Conservation (phyloP, 1,140 invertebrate species). For the Euura lappo region DNA sequence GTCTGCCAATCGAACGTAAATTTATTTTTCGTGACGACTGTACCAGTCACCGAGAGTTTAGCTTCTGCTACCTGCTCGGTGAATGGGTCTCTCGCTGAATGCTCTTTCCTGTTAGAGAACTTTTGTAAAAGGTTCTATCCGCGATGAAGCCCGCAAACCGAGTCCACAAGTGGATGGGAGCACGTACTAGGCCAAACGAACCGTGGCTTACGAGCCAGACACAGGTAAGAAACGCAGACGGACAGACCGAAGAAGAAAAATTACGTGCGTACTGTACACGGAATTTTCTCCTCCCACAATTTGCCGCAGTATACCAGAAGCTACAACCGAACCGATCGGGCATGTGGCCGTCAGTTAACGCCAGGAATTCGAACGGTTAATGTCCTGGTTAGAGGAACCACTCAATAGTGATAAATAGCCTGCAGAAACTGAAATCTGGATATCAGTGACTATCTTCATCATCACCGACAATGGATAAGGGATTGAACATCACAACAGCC, state of each 20-base stretch:
- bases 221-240: not conserved
- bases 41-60: not conserved
- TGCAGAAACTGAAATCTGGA: not conserved
- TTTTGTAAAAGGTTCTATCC: not conserved
- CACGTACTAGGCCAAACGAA: too few species aligned
- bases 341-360: conserved; percentile 37
- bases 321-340: conserved; percentile 8
- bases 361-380: conserved; percentile 27
- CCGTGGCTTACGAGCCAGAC: not conserved
- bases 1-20: too few species aligned
- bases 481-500: not conserved
- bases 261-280: not conserved
- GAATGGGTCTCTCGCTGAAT: not conserved
- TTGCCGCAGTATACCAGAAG: not conserved
- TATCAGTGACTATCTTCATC: too few species aligned
- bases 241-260: not conserved
- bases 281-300: not conserved
- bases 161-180: too few species aligned
- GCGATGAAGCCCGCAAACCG: not conserved
- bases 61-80: not conserved
- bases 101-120: not conserved
- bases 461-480: not conserved
- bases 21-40: not conserved
- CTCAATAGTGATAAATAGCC: not conserved
- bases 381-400: not conserved